These are phyloP conservation scores for Pseudococcus viburni DNA, from an alignment of 2,888 invertebrate species.

Conservation along the genomic window DNA sequence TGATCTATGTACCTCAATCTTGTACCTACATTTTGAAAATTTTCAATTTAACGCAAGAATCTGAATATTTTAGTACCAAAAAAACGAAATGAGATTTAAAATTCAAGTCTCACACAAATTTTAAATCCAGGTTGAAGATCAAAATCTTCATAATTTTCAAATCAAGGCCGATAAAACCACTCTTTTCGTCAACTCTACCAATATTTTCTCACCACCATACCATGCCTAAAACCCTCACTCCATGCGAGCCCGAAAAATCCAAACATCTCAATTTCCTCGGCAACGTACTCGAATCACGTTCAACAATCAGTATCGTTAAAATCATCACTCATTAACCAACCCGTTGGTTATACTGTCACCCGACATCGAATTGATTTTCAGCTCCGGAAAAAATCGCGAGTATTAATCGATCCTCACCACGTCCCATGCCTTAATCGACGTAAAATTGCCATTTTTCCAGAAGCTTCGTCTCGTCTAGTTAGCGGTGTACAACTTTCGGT, in stretches of 20 bases:
- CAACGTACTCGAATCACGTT: background rate
- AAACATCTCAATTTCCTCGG: background rate
- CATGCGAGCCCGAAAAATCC: background rate
- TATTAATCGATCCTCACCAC: background rate
- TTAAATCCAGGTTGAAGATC: no score
- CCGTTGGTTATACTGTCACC: background rate
- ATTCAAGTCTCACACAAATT: no score
- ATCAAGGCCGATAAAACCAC: no score
- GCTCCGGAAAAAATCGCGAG: background rate
- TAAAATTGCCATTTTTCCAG: conserved; percentile 29
- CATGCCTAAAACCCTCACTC: background rate
- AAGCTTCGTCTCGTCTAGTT: background rate
- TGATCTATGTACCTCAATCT: no score
- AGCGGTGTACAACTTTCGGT: conserved; percentile 10
- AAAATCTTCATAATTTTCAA: no score
- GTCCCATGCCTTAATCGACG: background rate
- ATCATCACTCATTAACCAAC: conserved; percentile 27
- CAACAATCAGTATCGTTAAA: background rate
- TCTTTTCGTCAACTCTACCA: no score
- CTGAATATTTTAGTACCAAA: no score
- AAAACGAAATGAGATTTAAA: no score
- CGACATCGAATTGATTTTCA: background rate
- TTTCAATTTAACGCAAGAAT: no score
- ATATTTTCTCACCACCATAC: background rate
- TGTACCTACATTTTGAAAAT: no score